phyloP scores from a whole-genome alignment of 2,797 vertebrate genomes.

The Diplodus puntazzo region DNA sequence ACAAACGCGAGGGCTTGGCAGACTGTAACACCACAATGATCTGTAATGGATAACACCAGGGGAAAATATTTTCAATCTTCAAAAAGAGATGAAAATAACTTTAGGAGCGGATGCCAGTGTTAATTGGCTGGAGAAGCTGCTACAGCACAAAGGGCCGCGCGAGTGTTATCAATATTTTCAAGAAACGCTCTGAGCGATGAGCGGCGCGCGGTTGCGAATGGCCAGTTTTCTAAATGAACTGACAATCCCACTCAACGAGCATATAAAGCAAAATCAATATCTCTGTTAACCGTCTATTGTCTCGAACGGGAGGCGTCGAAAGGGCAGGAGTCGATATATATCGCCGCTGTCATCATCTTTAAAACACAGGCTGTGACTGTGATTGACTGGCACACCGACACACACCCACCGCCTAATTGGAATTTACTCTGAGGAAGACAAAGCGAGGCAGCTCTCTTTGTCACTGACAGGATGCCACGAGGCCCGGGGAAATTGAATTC shows the following conservation, averaged over 20 bases:
- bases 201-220: not conserved
- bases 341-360: constrained; percentile 59
- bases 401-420: constrained; percentile 71
- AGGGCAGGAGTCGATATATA: constrained; percentile 40
- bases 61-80: constrained; percentile 45
- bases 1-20: constrained; percentile 12
- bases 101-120: constrained; percentile 13
- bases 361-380: constrained; percentile 49
- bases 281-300: constrained; percentile 64
- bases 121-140: constrained; percentile 50
- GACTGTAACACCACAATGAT: constrained; percentile 18
- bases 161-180: constrained; percentile 53
- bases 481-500: constrained; percentile 75
- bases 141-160: constrained; percentile 8
- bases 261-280: constrained; percentile 67
- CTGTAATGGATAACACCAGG: constrained; percentile 29
- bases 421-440: constrained; percentile 71
- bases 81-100: constrained; percentile 44
- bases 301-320: constrained; percentile 55
- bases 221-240: constrained; percentile 58
- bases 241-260: constrained; percentile 36
- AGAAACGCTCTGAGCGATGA: constrained; percentile 37
- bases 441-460: constrained; percentile 65
- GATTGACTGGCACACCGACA: constrained; percentile 70
- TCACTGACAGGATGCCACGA: constrained; percentile 69